Conservation (phyloP, 1,140 invertebrate species). For the Papilio machaon region DNA sequence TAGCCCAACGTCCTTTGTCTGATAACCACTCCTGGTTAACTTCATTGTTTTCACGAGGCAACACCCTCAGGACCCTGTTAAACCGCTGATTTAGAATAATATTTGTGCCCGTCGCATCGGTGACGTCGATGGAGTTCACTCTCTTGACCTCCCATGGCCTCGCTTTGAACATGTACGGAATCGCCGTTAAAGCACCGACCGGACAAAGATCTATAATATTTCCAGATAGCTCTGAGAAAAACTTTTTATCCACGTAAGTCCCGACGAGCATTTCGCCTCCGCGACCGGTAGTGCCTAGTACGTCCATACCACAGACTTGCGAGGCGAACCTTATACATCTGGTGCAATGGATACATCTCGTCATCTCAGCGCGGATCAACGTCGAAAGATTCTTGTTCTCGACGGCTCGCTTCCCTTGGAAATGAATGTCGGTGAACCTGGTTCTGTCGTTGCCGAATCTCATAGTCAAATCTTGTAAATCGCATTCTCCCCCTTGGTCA, state of each 20-base stretch:
- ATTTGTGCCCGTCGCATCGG: slow-evolving; percentile 90
- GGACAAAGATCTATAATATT: slow-evolving; percentile 99
- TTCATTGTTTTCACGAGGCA: slow-evolving; percentile 89
- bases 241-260: slow-evolving; percentile 99
- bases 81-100: slow-evolving; percentile 87
- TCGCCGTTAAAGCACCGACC: slow-evolving; percentile 98
- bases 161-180: slow-evolving; percentile 95
- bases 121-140: slow-evolving; percentile 88
- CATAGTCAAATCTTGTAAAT: slow-evolving; percentile 99
- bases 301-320: slow-evolving; percentile 90
- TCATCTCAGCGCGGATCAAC: slow-evolving; percentile 91
- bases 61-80: slow-evolving; percentile 87
- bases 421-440: slow-evolving; percentile 96
- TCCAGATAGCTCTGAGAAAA: slow-evolving; percentile 98
- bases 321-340: slow-evolving; percentile 88
- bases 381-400: slow-evolving; percentile 92
- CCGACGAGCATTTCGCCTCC: slow-evolving; percentile 90
- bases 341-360: slow-evolving; percentile 91
- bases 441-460: slow-evolving; percentile 98
- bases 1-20: slow-evolving; percentile 90
- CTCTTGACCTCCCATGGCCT: slow-evolving; percentile 85
- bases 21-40: slow-evolving; percentile 92
- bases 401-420: slow-evolving; percentile 93
- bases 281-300: slow-evolving; percentile 88
- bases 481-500: slow-evolving; percentile 99